Evolutionary conservation across 37 sponge, comb jelly and placozoan species (phyloP), one percentile per base, ranked within the genome.

Genomic region (Spongilla lacustris): DNA sequence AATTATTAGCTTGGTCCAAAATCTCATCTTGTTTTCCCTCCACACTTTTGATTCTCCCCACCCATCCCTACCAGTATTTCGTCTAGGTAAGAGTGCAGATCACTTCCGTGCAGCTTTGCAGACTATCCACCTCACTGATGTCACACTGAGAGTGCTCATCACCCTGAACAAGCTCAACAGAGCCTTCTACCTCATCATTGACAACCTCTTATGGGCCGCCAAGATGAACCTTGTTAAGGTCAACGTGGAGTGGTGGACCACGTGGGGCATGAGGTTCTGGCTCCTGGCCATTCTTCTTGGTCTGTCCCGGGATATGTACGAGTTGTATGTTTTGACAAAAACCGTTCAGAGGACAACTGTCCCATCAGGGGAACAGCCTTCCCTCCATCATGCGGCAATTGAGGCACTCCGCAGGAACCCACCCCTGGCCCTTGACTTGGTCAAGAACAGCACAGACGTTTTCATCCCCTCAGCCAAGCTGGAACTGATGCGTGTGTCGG

Each of bases 71-170:
- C 29, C 83, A 96, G 96, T 91, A 81, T 96, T 96, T 81, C 68
- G 92, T 4, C 66, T 96, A 9, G 96, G 96, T 9, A 93, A 84
- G 84, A 93, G 96, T 76, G 28, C 87, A 2, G 94, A 87, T 36
- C 85, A 84, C 27, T 75, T 96, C 66, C 87, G 80, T 4, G 77
- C 35, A 50, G 91, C 96, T 9, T 46, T 87, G 29, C 79, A 87
- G 70, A 89, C 93, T 14, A 73, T 96, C 66, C 93, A 93, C 80
- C 85, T 91, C 23, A 29, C 36, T 6, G 84, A 91, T 46, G 87
- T 89, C 0, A 26, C 91, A 13, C 83, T 89, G 0, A 81, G 94
- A 26, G 36, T 91, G 27, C 34, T 87, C 14, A 72, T 91, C 38
- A 90, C 94, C 11, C 73, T 96, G 14, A 36, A 78, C 38, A 89